Evolutionary conservation across 2,888 invertebrate species (phyloP), one percentile per base, ranked within the genome.

Genomic region (Cartodere bifasciata): DNA sequence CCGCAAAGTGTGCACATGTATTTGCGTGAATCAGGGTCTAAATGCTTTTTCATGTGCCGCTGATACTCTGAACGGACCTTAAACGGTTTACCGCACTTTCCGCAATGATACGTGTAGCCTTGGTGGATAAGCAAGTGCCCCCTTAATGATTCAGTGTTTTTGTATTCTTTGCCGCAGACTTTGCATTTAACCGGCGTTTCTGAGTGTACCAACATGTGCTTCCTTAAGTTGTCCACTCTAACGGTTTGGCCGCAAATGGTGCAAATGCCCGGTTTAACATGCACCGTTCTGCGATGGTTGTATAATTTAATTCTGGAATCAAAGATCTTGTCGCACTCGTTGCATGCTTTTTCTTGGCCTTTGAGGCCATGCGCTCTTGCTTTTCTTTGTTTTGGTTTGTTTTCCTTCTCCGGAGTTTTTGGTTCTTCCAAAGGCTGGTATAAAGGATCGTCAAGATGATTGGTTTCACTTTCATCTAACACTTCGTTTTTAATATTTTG

Each of bases 231-330:
- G 31, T 51, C 52, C 10, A 42, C 36, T 32, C 53, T 34, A 15
- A 55, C 42, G 26, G 44, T 34, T 33, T 46, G 44, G 2, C 55
- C 55, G 36, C 55, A 55, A 29, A 54, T 48, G 28, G 46, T 55
- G 34, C 55, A 55, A 11, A 53, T 42, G 3, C 48, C 51, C 20
- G 43, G 45, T 4, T 40, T 35, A 20, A 38, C 38, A 37, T 53
- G 52, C 24, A 34, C 28, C 6, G 36, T 47, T 20, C 48, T 39
- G 35, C 37, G 41, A 32, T 53, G 52, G 29, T 46, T 48, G 4
- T 37, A 37, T 7, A 46, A 30, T 32, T 47, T 44, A 6, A 32
- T 31, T 28, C 42, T 23, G 10, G 48, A 42, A n/a, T 37, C 23
- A 37, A 50, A 52, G 11, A 38, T 43, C 35, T 41, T 20, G 15